Evolutionary conservation across 2,797 vertebrate genomes (phyloP).

Genomic region (Phataginus tetradactyla): DNA sequence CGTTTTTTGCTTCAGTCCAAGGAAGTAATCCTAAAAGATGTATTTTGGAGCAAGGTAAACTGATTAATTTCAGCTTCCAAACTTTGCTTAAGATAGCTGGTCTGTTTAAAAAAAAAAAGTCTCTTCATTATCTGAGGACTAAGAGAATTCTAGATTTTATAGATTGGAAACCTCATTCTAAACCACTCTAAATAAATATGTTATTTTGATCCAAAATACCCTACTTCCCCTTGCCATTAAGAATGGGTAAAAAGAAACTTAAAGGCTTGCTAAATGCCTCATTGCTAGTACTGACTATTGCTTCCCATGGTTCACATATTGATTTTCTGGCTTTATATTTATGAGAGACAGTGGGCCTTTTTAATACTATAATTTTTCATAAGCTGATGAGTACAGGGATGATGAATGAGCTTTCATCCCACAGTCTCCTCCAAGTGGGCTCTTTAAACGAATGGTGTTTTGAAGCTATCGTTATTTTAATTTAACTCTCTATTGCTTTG

Average conservation of each 20-base stretch:
- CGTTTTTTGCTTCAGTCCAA: not conserved
- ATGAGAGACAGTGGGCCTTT: conserved; percentile 72
- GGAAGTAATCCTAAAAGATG: not conserved
- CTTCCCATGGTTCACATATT: conserved; percentile 77
- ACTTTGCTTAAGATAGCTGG: not conserved
- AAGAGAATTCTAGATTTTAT: conserved; percentile 35
- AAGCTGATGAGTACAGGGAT: conserved; percentile 73
- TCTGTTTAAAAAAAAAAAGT: not conserved
- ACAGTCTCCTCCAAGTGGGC: conserved; percentile 42
- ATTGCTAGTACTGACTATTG: conserved; percentile 66
- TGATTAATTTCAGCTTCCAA: conserved; percentile 26
- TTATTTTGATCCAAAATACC: conserved; percentile 50
- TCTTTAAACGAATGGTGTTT: conserved; percentile 73
- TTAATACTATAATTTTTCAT: conserved; percentile 80
- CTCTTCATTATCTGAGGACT: conserved; percentile 13
- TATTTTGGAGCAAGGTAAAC: not conserved
- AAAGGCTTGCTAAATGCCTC: conserved; percentile 52
- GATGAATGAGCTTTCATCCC: conserved; percentile 78
- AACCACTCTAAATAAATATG: conserved; percentile 60
- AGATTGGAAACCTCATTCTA: conserved; percentile 68
- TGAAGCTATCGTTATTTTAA: conserved; percentile 64
- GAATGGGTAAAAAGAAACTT: conserved; percentile 24
- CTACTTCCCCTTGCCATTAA: conserved; percentile 51
- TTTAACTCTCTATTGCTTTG: conserved; percentile 59
- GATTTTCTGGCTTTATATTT: conserved; percentile 84